Percentiles rank a stretch among this genome's conserved stretches.
Evolutionary conservation across 2,113 vertebrate genomes (phyloP).

Genomic region (Ophthalmolycus amberensis): DNA sequence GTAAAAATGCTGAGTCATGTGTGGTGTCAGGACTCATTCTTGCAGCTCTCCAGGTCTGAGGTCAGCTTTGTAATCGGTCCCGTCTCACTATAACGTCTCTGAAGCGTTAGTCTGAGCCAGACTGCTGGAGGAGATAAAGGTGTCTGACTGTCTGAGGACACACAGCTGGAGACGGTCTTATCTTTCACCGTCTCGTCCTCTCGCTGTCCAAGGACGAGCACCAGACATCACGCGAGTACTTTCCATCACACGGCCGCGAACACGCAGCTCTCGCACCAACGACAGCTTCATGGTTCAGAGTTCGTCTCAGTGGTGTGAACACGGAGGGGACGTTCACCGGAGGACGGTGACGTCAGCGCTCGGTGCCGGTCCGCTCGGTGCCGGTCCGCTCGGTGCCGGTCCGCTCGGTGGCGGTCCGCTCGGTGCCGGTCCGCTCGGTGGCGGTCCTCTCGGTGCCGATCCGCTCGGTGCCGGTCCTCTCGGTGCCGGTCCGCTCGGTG

Average conservation of each 20-base stretch:
- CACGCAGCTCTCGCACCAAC: background rate
- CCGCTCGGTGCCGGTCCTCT: no score
- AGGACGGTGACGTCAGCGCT: background rate
- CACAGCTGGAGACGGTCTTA: slow-evolving; percentile 68
- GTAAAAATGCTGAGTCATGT: no score
- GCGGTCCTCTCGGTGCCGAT: no score
- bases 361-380: background rate
- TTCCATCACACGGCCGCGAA: slow-evolving; percentile 70
- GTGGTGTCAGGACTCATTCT: no score
- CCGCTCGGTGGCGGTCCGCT: no score
- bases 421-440: no score
- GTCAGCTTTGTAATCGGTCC: background rate
- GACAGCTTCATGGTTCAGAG: background rate
- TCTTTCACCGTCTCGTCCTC: slow-evolving; percentile 60
- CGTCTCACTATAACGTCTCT: slow-evolving; percentile 28
- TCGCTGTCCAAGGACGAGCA: slow-evolving; percentile 55
- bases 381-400: no score
- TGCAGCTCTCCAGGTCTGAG: background rate
- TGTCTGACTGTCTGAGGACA: slow-evolving; percentile 46
- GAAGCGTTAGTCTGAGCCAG: slow-evolving; percentile 42
- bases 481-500: no score
- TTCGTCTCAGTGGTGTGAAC: no score
- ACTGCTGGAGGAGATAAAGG: slow-evolving; percentile 58
- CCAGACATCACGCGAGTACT: slow-evolving; percentile 63
- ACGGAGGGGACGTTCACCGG: no score